Evolutionary conservation across 92 coral and sea anemone genomes (phyloP).

Genomic region (Zoanthus gigantus): DNA sequence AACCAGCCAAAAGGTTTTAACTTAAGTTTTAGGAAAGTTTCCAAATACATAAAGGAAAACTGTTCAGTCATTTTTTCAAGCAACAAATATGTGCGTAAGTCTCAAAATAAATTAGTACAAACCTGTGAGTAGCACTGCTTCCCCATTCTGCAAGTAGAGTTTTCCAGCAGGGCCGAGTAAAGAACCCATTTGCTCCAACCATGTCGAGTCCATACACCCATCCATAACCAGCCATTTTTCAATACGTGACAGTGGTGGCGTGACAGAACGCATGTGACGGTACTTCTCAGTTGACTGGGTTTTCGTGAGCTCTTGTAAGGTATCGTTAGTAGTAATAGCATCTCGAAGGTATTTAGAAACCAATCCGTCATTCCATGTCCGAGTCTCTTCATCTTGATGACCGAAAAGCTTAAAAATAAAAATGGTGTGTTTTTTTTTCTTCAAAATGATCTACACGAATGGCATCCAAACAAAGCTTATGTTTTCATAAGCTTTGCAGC

Average conservation of each 20-base stretch:
- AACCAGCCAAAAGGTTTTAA: too few species aligned
- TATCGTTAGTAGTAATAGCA: conserved; percentile 68
- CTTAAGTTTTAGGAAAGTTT: too few species aligned
- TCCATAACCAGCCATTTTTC: conserved; percentile 96
- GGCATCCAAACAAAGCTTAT: too few species aligned
- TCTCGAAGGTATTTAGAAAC: conserved; percentile 90
- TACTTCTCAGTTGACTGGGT: conserved; percentile 75
- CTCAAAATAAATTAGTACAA: not conserved
- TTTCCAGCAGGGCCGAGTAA: conserved; percentile 82
- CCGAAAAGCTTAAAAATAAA: conserved; percentile 80
- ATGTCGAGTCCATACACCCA: conserved; percentile 87
- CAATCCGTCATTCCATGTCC: conserved; percentile 88
- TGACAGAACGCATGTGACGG: conserved; percentile 71
- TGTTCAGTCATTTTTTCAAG: not conserved
- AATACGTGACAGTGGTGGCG: conserved; percentile 66
- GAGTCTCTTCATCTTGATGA: conserved; percentile 60
- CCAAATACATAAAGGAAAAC: too few species aligned
- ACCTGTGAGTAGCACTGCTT: conserved; percentile 87
- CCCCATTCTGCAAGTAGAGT: conserved; percentile 86
- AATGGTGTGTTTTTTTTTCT: not conserved
- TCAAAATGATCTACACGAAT: not conserved
- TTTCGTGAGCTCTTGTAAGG: conserved; percentile 62
- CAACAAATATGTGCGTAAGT: not conserved
- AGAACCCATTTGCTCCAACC: conserved; percentile 87
- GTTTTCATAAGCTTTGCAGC: too few species aligned